phyloP scores from a whole-genome alignment of 2,113 vertebrate species.

The Gymnogyps californianus region DNA sequence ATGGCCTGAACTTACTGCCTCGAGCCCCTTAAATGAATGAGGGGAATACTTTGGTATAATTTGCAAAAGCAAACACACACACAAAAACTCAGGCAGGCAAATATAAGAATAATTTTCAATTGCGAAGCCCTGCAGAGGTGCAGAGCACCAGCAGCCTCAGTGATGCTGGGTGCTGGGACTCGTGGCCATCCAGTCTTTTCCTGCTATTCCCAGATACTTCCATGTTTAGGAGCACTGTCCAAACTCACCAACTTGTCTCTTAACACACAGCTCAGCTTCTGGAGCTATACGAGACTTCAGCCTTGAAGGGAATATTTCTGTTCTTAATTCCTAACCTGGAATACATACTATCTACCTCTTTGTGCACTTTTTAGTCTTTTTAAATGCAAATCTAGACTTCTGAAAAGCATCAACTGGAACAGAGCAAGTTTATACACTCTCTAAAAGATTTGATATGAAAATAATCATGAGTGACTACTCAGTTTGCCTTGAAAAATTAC shows the following conservation, averaged over 20 bases:
- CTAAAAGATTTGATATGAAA: constrained; percentile 22
- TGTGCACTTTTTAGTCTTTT: neutral
- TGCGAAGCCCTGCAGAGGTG: neutral
- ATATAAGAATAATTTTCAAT: neutral
- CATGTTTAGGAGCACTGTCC: neutral
- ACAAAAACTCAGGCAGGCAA: neutral
- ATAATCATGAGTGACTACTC: constrained; percentile 23
- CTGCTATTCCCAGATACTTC: neutral
- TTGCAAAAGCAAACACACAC: neutral
- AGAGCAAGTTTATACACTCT: neutral
- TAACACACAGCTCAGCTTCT: neutral
- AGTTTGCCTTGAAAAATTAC: constrained; percentile 32
- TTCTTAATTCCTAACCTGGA: neutral
- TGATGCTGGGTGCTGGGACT: neutral
- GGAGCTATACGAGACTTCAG: neutral
- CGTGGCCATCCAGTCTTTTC: fast-evolving
- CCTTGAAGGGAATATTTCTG: neutral
- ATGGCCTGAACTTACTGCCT: constrained; percentile 3
- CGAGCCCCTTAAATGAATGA: neutral
- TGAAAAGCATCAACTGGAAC: neutral
- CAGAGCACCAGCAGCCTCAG: neutral
- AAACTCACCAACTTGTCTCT: neutral
- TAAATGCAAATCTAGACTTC: neutral
- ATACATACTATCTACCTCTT: neutral
- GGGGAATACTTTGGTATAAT: neutral